Evolutionary conservation across 1,140 invertebrate species (phyloP).

Genomic region (Psix sp.): DNA sequence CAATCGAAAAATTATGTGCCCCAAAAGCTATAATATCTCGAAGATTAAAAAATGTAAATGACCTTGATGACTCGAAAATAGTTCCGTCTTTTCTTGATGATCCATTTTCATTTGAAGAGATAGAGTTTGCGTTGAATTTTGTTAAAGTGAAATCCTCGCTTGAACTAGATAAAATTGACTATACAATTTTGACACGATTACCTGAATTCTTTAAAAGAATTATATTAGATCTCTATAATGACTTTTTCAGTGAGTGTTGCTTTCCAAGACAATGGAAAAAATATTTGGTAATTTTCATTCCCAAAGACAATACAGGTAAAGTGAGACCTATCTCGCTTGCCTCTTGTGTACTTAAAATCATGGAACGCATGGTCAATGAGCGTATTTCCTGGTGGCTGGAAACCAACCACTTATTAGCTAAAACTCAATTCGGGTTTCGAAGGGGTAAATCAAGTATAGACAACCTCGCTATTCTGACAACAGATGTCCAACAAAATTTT

Average conservation of each 20-base stretch:
- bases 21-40: background rate
- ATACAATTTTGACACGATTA: constrained; percentile 6
- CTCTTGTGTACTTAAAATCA: constrained; percentile 30
- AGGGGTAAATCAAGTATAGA: constrained; percentile 28
- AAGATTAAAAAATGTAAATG: background rate
- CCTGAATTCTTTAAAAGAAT: constrained; percentile 31
- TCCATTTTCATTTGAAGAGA: constrained; percentile 14
- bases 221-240: constrained; percentile 23
- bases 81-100: constrained; percentile 5
- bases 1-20: constrained; percentile 21
- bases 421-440: constrained; percentile 24
- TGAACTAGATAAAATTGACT: constrained; percentile 14
- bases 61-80: background rate
- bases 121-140: constrained; percentile 10
- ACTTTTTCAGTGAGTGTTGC: background rate
- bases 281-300: constrained; percentile 54
- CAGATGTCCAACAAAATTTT: constrained; percentile 27
- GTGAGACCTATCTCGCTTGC: constrained; percentile 46
- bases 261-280: constrained; percentile 36
- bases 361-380: constrained; percentile 32
- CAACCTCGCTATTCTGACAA: constrained; percentile 18
- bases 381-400: constrained; percentile 36
- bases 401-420: constrained; percentile 7
- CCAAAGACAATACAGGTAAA: constrained; percentile 42
- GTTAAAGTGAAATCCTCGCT: constrained; percentile 14